Evolutionary conservation across 2,113 vertebrate species (phyloP).

Genomic region (Otis tarda): DNA sequence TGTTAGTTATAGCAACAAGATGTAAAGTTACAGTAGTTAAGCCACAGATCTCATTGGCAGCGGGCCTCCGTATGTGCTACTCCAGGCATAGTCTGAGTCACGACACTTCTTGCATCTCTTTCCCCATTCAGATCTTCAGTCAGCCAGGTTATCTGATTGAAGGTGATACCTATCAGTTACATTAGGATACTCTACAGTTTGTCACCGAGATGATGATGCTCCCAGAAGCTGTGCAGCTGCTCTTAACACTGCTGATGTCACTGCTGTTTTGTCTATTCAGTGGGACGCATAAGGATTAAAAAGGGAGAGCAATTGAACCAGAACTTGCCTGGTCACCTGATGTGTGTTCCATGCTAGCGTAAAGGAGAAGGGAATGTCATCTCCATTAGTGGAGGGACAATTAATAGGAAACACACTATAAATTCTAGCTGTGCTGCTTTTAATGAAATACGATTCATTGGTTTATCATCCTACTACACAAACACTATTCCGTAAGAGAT

Average conservation of each 20-base stretch:
- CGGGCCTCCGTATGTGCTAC: not conserved
- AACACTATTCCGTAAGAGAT: not conserved
- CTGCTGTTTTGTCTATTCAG: not conserved
- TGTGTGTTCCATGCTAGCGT: not conserved
- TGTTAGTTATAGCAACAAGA: not conserved
- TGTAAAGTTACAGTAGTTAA: not conserved
- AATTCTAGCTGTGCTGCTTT: not conserved
- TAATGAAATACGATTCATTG: not conserved
- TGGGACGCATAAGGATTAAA: not conserved
- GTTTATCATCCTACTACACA: not conserved
- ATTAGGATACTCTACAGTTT: not conserved
- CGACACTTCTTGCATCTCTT: not conserved
- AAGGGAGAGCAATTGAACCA: not conserved
- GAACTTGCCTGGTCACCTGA: not conserved
- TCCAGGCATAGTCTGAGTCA: not conserved
- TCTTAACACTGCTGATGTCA: not conserved
- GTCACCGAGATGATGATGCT: not conserved
- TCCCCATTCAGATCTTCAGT: not conserved
- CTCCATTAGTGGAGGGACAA: not conserved
- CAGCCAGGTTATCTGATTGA: not conserved
- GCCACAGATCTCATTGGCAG: not conserved
- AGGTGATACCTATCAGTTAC: not conserved
- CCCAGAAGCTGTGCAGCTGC: not conserved
- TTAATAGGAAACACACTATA: not conserved
- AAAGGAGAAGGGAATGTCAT: not conserved